Percentiles rank a stretch among this genome's conserved stretches.
These are phyloP conservation scores for Tinea pellionella DNA, from an alignment of 2,888 invertebrate genomes.

Conservation along the genomic window DNA sequence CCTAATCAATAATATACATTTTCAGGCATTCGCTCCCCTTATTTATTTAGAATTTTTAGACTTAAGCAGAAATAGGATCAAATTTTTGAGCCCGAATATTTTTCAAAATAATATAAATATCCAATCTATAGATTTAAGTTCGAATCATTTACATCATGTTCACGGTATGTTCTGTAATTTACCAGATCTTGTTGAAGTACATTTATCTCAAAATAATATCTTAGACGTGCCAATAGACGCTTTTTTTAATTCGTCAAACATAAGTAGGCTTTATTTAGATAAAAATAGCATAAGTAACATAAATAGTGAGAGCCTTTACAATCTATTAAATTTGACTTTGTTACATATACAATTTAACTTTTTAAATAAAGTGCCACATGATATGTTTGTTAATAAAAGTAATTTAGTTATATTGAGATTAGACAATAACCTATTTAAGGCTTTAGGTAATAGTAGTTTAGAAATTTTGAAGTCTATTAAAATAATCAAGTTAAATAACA, in stretches of 20 bases:
- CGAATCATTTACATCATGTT: slow-evolving; percentile 91
- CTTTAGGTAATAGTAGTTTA: slow-evolving; percentile 83
- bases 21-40: slow-evolving; percentile 81
- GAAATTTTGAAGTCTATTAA: slow-evolving; percentile 77
- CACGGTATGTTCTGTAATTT: slow-evolving; percentile 85
- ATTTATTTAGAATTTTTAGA: slow-evolving; percentile 83
- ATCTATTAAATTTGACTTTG: slow-evolving; percentile 80
- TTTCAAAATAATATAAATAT: slow-evolving; percentile 83
- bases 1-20: slow-evolving; percentile 82
- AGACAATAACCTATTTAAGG: slow-evolving; percentile 86
- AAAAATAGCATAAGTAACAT: slow-evolving; percentile 87
- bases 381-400: slow-evolving; percentile 80
- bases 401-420: slow-evolving; percentile 83
- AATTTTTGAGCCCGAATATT: slow-evolving; percentile 79
- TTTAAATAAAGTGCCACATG: slow-evolving; percentile 82
- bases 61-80: slow-evolving; percentile 88
- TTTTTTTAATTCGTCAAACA: slow-evolving; percentile 81
- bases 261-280: slow-evolving; percentile 85
- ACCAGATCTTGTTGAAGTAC: slow-evolving; percentile 82
- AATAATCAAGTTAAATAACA: slow-evolving; percentile 86
- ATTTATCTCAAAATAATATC: slow-evolving; percentile 89
- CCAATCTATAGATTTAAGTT: slow-evolving; percentile 84
- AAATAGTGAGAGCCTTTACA: slow-evolving; percentile 81
- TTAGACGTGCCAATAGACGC: slow-evolving; percentile 86
- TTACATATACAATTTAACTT: slow-evolving; percentile 88